phyloP scores from a whole-genome alignment of 1,140 invertebrate species.

The Diorhabda sublineata region DNA sequence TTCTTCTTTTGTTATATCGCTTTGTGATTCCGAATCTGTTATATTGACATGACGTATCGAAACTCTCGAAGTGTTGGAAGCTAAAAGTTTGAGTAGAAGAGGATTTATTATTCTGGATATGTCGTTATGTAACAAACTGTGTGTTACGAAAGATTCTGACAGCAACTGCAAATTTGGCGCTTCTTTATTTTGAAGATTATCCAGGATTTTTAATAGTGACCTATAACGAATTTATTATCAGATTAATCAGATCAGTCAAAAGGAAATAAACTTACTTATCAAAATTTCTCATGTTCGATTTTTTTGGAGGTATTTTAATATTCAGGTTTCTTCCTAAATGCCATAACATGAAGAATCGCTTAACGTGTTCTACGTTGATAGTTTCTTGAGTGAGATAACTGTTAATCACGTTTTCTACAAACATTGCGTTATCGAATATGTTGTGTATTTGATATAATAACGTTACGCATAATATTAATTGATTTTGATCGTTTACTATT shows the following conservation, averaged over 20 bases:
- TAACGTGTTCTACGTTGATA: conserved; percentile 61
- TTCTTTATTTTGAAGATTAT: conserved; percentile 67
- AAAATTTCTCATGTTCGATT: conserved; percentile 49
- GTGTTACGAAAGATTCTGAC: conserved; percentile 69
- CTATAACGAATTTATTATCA: conserved; percentile 43
- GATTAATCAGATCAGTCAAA: neutral
- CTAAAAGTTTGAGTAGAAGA: conserved; percentile 71
- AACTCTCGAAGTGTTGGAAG: conserved; percentile 78
- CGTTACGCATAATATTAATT: conserved; percentile 61
- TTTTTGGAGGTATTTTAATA: conserved; percentile 44
- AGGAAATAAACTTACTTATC: conserved; percentile 49
- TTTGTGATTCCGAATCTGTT: conserved; percentile 58
- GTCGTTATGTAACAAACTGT: conserved; percentile 71
- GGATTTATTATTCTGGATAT: conserved; percentile 76
- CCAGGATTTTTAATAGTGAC: conserved; percentile 71
- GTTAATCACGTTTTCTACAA: conserved; percentile 69
- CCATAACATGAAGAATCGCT: conserved; percentile 75
- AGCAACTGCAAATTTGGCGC: conserved; percentile 66
- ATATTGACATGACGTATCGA: conserved; percentile 82
- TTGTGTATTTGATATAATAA: conserved; percentile 68
- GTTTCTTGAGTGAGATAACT: conserved; percentile 50
- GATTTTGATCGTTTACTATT: conserved; percentile 55
- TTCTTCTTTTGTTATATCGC: conserved; percentile 43
- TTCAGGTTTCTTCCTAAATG: conserved; percentile 70
- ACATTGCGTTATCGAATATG: conserved; percentile 56